Base-by-base conservation (phyloP, 2,113 vertebrate genomes). In the Prunella himalayana region DNA sequence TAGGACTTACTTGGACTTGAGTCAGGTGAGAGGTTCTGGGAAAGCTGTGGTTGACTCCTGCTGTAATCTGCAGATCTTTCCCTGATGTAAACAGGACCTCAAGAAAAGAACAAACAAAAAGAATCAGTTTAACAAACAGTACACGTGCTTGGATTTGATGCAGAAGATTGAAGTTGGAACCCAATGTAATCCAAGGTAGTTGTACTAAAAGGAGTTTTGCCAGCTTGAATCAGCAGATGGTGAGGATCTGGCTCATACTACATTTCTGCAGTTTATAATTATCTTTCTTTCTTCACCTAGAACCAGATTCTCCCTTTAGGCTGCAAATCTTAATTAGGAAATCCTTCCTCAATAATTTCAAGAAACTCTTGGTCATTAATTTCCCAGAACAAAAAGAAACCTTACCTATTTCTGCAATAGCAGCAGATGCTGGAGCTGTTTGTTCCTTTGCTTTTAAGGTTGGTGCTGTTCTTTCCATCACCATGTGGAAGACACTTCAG, bases 181-280 rank as follows among this genome's bases (percentile, higher is more conserved):
- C 57, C 1, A 0, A 13, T 50, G 49, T 53, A 86, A 95, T 88
- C 37, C 47, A 87, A 92, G 70, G 66, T 77, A 87, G 88, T 71
- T 93, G 86, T 53, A 90, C 51, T 80, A 75, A 94, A 94, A 66
- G 44, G 59, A 80, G 28, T 80, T 92, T 80, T 84, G 76, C 79
- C 86, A 95, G 11, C 59, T 94, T 94, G 49, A 82, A 77, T 89
- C 66, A 96, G 92, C 91, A 94, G 92, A 96, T 87, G 94, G 81
- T 51, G 63, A 90, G 64, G 78, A 94, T 83, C 63, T 90, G 79
- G 84, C 81, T 92, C 60, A 85, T 71, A 56, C 47, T 77, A 20
- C 28, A 79, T 66, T 92, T 90, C 54, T 88, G 64, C 75, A 93
- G 77, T 50, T 92, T 90, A 83, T 86, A 93, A 90, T 92, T 94